Percentiles rank a stretch among this genome's conserved stretches.
Evolutionary conservation across 2,113 vertebrate genomes (phyloP).

Genomic region (Mionectes macconnelli): DNA sequence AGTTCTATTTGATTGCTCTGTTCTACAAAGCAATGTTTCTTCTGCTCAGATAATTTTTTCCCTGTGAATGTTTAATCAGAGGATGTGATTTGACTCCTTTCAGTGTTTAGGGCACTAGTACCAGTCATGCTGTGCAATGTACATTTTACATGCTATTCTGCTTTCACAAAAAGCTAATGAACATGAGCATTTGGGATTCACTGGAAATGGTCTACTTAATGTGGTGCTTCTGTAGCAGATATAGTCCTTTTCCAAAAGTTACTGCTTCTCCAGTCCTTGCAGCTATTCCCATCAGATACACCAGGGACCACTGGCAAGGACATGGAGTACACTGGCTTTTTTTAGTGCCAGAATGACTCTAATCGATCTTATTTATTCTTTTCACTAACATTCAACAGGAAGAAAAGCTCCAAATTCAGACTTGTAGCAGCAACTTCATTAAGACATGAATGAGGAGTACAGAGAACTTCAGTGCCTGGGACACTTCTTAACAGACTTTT

Average conservation of each 20-base stretch:
- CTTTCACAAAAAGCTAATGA: slow-evolving; percentile 24
- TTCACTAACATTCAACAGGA: background rate
- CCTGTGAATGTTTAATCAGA: background rate
- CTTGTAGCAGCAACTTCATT: background rate
- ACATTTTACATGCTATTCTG: slow-evolving; percentile 15
- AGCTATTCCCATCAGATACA: slow-evolving; percentile 17
- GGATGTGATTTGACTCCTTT: background rate
- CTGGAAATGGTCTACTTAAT: slow-evolving; percentile 47
- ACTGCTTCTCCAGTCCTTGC: slow-evolving; percentile 32
- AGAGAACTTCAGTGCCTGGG: background rate
- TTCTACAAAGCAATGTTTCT: background rate
- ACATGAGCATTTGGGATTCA: slow-evolving; percentile 24
- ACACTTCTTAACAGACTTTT: background rate
- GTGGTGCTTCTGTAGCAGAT: slow-evolving; percentile 19
- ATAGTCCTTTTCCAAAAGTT: slow-evolving; percentile 2
- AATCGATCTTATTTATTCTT: slow-evolving; percentile 27
- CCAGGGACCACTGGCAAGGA: slow-evolving; percentile 6
- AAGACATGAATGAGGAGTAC: background rate
- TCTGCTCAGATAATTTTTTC: background rate
- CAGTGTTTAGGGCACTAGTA: background rate
- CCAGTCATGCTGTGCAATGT: background rate
- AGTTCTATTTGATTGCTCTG: background rate
- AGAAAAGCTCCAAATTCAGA: background rate
- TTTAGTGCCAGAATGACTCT: background rate
- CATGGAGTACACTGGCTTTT: background rate